Evolutionary conservation across 2,888 invertebrate genomes (phyloP), one percentile per base, ranked within the genome.

Genomic region (Endotricha flammealis): DNA sequence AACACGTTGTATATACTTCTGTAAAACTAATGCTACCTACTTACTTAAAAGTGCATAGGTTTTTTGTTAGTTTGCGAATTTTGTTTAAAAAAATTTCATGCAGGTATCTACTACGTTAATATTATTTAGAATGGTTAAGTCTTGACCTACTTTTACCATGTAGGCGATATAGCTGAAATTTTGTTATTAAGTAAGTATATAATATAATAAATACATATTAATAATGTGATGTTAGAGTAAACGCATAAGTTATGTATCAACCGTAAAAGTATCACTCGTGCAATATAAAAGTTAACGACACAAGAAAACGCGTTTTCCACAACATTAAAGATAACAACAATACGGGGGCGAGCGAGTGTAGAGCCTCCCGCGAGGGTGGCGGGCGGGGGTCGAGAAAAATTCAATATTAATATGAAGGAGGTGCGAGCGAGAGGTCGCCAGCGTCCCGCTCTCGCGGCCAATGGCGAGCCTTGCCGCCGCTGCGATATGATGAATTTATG

Each of bases 331-430:
- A 86, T 87, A 87, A 87, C 81, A 83, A 82, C 83, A 85, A 86
- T 86, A 86, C 81, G 85, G 81, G 81, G 83, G 85, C 75, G 82
- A 81, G 81, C 73, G 83, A 82, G 82, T 79, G 74, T 82, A 85
- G 80, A 82, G 83, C 83, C 83, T 83, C 85, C 83, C 81, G 79
- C 68, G 74, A 73, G 78, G 86, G 83, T 75, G 80, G 77, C 69
- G 69, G 73, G 77, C 87, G 80, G 72, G 88, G 87, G 88, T 86
- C 88, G 88, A 88, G 86, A 91, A 91, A 91, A 92, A 91, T 92
- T 91, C 90, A 91, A 92, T 92, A 92, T 92, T 92, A 92, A 92
- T 92, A 92, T 91, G 89, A 88, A 89, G 89, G 90, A 88, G 90
- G 90, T 88, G 88, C 81, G 87, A 88, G 87, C 65, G 88, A 88